Conservation (phyloP, 1,140 invertebrate genomes). For the Coenobita brevimanus region DNA sequence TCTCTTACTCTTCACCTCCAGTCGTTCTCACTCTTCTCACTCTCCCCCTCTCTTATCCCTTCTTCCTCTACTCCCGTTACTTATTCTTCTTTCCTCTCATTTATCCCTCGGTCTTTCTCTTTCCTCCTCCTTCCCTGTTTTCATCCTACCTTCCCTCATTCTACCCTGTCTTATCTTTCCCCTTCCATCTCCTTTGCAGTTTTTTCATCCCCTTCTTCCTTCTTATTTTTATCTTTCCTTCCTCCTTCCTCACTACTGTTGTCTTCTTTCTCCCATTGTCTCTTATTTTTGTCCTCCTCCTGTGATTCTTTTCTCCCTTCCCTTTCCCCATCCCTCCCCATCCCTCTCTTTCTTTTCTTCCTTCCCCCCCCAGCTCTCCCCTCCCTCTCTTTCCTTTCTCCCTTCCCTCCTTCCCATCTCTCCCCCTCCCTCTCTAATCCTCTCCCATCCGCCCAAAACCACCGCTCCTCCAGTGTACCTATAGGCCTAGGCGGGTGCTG, state of each 20-base stretch:
- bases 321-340: background rate
- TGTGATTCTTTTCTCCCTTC: too few species aligned
- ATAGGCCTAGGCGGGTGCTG: constrained; percentile 42
- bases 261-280: background rate
- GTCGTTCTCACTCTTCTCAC: background rate
- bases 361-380: background rate
- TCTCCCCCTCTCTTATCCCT: background rate
- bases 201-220: too few species aligned
- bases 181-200: too few species aligned
- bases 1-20: background rate
- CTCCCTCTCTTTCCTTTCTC: background rate
- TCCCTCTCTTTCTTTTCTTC: too few species aligned
- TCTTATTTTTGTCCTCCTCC: too few species aligned
- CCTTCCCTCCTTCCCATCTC: background rate
- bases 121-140: too few species aligned
- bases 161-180: background rate
- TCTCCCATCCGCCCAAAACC: background rate
- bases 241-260: background rate
- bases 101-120: background rate
- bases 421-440: background rate
- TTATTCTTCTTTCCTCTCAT: background rate
- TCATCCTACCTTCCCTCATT: background rate
- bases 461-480: background rate
- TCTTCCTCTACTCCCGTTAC: background rate
- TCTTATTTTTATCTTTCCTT: background rate